Base-by-base conservation (phyloP, 2,888 invertebrate species). In the Gisinianus flammeolus region DNA sequence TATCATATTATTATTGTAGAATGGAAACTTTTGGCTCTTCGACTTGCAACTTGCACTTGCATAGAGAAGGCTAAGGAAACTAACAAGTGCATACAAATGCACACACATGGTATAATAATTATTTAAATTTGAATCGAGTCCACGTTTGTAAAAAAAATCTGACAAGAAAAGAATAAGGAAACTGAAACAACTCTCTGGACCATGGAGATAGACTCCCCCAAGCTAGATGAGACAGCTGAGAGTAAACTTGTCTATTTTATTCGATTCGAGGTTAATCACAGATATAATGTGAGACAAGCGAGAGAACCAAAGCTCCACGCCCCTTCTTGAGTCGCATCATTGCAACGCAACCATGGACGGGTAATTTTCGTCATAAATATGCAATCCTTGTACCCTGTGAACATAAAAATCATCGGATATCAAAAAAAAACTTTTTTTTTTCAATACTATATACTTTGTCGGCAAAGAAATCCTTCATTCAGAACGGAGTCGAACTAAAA, bases 381-480 rank as follows among this genome's bases (percentile, higher is more conserved):
- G 6, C 62, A 24, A 5, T 24, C 62, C 4, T 22, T 62, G 52
- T 33, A 70, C 28, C 26, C 52, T 70, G 52, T 70, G 52, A 52
- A 52, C 69, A 70, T 44, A 24, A 52, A 70, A 70, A 70, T 70
- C 58, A 58, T 72, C 72, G 58, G 58, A 33, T 68, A 68, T 68
- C 68, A 33, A 33, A 66, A 66, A 12, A 58, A 64, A 31, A 68
- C 68, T n/a, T 35, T 33, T 68, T 16, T 26, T 44, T 44, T 44
- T 44, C 52, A 54, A 70, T 70, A 54, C 70, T 54, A 52, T 58
- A 62, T 62, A 58, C 58, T 72, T 62, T 58, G 58, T 62, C 73
- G 62, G 73, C 77, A 66, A 67, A n/a, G n/a, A 22, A 64, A 75
- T 30, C 54, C 22, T 67, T 72, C 77, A 73, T 78, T 62, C 67